Evolutionary conservation across 2,113 vertebrate species (phyloP), one percentile per base, ranked within the genome.

Genomic region (Periophthalmodon schlosseri): DNA sequence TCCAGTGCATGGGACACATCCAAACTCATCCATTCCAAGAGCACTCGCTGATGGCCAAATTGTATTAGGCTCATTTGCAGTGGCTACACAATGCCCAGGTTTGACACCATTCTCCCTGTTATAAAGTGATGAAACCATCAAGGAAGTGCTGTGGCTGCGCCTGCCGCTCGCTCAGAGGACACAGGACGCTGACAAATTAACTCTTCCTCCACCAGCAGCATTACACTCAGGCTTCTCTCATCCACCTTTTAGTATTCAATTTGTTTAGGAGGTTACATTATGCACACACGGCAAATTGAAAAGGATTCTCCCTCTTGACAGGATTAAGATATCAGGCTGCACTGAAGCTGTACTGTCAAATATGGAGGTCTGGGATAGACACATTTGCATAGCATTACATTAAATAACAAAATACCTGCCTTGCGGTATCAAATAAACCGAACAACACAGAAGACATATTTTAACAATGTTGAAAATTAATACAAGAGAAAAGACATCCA

Each of bases 61-160:
- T 88, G 86, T 82, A 91, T 89, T 91, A 93, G 92, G 85, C 84
- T 90, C 86, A 92, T 93, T 92, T 93, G 90, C 90, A 86, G 87
- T 85, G 88, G 90, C 88, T 77, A 84, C 92, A 92, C 90, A 89
- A 89, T 80, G 84, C 80, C 82, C 86, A 76, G 87, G 84, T 90
- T 89, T 92, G 90, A 91, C 88, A 91, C 88, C 24, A 80, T 89
- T 89, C 89, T 85, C 83, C 87, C 78, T 81, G 85, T 92, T 91
- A 89, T 91, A 92, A 92, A 90, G 90, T 91, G 92, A 92, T 93
- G 90, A 93, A 91, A 92, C 91, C 87, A 93, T 92, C 91, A 91
- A 92, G 89, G 87, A 88, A 93, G 92, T 89, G 89, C 92, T 91
- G 88, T 73, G 83, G 75, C 88, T 81, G 77, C 47, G 2, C 77